Evolutionary conservation across 2,888 invertebrate species (phyloP).

Genomic region (Prosapia bicincta): DNA sequence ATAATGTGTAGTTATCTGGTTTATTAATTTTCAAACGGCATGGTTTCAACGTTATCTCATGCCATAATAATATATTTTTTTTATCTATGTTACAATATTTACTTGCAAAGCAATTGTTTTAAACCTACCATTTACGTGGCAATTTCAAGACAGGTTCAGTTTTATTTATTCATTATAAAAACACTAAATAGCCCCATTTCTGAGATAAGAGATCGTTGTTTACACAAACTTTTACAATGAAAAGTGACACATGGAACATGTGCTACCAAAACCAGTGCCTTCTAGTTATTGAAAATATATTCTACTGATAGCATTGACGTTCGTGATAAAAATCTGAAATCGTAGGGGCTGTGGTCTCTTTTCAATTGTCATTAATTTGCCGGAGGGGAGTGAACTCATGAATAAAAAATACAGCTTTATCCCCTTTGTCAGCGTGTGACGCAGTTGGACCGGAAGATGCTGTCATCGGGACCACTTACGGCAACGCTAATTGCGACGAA

Average conservation of each 20-base stretch:
- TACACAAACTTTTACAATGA: neutral
- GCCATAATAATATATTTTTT: too few relatives aligned
- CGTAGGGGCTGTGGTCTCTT: neutral
- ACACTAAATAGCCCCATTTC: too few relatives aligned
- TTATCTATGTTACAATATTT: too few relatives aligned
- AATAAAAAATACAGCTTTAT: constrained; percentile 27
- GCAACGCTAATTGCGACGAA: too few relatives aligned
- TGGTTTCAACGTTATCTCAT: too few relatives aligned
- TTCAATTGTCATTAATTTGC: neutral
- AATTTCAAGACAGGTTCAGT: too few relatives aligned
- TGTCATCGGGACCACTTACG: neutral
- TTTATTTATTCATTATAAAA: too few relatives aligned
- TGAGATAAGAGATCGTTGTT: neutral
- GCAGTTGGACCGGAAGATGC: neutral
- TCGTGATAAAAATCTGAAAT: neutral
- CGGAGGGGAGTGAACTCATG: constrained; percentile 20
- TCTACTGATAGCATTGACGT: neutral
- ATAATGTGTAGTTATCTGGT: too few relatives aligned
- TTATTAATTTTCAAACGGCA: too few relatives aligned
- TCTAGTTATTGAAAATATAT: neutral
- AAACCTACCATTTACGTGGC: too few relatives aligned
- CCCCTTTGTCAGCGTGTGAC: neutral
- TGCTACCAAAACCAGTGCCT: neutral
- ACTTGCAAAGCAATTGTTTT: too few relatives aligned
- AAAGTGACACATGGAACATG: neutral